Evolutionary conservation across 2,888 invertebrate species (phyloP), one percentile per base, ranked within the genome.

Genomic region (Trisateles emortualis): DNA sequence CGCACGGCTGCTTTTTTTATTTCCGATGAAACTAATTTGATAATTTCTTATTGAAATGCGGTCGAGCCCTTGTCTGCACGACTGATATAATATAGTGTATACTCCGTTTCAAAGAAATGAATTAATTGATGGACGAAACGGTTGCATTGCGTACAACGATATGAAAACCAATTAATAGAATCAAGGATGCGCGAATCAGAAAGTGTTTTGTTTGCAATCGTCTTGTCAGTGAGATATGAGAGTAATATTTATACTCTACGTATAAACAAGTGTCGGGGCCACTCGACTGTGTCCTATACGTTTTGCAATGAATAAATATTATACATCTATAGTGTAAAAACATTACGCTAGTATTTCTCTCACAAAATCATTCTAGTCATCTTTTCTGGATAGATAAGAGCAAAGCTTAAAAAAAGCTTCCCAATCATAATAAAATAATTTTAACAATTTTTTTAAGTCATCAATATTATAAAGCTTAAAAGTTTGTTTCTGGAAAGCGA

Each of bases 11-110:
- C 51, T 66, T 88, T 90, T 90, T 90, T 90, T 86, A 74, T 73
- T 72, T 72, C 73, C 72, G 82, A 84, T 84, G 81, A 81, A 85
- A 79, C 84, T 92, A 91, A 92, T 92, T 91, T 90, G 86, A 91
- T 91, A 91, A 91, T 88, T 90, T 87, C 87, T 84, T 87, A 87
- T 87, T 85, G 84, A 80, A 81, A 86, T 83, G 74, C 74, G 65
- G 61, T 44, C 61, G 69, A 68, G 69, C 48, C 61, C 50, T 72
- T 72, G 73, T 74, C 68, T 76, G 78, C 74, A 78, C 65, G 63
- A 49, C 59, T 61, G 67, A 74, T 76, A 67, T 76, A 62, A 58
- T 61, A 45, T 41, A 39, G 26, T 29, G 40, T 32, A 54, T 22
- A 49, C 52, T 58, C 55, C 49, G 59, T 68, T 73, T 71, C 71